Conservation (phyloP, 2,113 vertebrate genomes). For the Coregonus clupeaformis region DNA sequence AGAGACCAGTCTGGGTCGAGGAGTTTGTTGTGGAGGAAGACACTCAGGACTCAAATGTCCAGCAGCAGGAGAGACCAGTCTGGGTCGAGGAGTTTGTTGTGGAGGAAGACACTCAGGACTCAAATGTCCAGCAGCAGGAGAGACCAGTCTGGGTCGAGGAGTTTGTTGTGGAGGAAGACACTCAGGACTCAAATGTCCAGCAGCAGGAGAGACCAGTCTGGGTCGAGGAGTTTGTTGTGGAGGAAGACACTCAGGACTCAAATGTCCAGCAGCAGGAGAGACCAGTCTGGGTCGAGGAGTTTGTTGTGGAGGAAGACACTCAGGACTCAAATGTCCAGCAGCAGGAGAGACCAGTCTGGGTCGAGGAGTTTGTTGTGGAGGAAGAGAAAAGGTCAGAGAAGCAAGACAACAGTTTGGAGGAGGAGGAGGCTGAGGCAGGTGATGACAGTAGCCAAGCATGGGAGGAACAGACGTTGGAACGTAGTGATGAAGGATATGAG, state of each 20-base stretch:
- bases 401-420: background rate
- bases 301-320: background rate
- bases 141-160: too few species aligned
- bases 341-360: background rate
- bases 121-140: background rate
- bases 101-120: background rate
- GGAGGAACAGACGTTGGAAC: background rate
- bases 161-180: too few species aligned
- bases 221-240: too few species aligned
- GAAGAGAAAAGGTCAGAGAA: slow-evolving; percentile 2
- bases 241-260: too few species aligned
- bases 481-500: background rate
- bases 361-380: background rate
- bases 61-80: background rate
- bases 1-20: too few species aligned
- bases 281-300: too few species aligned
- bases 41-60: background rate
- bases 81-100: background rate
- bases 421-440: slow-evolving; percentile 13
- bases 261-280: too few species aligned
- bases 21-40: too few species aligned
- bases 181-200: too few species aligned
- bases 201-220: too few species aligned
- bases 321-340: background rate
- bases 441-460: too few species aligned